These are phyloP conservation scores for Stichodactyla mertensii DNA, from an alignment of 64 coral and sea anemone species.

Conservation along the genomic window DNA sequence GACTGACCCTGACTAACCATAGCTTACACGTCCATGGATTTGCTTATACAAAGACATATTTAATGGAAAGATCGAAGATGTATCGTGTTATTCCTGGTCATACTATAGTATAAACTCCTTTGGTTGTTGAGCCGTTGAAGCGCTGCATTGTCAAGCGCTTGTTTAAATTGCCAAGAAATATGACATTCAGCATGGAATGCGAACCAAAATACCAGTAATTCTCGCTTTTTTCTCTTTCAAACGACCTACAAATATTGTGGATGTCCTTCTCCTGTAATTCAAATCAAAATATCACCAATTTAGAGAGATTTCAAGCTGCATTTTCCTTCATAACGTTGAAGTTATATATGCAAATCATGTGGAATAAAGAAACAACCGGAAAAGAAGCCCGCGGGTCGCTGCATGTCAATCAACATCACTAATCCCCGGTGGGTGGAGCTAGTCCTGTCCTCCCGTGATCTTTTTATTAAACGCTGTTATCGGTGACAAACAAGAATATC, in stretches of 20 bases:
- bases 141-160: slow-evolving; percentile 16
- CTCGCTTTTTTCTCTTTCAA: neutral
- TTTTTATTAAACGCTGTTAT: neutral
- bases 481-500: neutral
- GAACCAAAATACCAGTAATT: neutral
- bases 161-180: neutral
- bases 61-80: neutral
- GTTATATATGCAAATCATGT: neutral
- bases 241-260: neutral
- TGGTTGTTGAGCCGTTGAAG: slow-evolving; percentile 8
- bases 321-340: neutral
- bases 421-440: slow-evolving; percentile 1
- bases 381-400: slow-evolving; percentile 5
- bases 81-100: slow-evolving; percentile 3
- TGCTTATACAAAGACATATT: neutral
- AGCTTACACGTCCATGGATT: slow-evolving; percentile 2
- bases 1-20: slow-evolving; percentile 39
- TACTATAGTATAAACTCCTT: neutral
- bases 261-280: slow-evolving; percentile 7
- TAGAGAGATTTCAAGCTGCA: neutral
- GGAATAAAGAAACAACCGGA: neutral
- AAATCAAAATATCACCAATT: slow-evolving; percentile 10
- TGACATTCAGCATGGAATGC: slow-evolving; percentile 26
- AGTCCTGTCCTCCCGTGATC: slow-evolving; percentile 18
- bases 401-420: slow-evolving; percentile 6